phyloP scores from a whole-genome alignment of 2,888 invertebrate species.

The Diaphora mendica region DNA sequence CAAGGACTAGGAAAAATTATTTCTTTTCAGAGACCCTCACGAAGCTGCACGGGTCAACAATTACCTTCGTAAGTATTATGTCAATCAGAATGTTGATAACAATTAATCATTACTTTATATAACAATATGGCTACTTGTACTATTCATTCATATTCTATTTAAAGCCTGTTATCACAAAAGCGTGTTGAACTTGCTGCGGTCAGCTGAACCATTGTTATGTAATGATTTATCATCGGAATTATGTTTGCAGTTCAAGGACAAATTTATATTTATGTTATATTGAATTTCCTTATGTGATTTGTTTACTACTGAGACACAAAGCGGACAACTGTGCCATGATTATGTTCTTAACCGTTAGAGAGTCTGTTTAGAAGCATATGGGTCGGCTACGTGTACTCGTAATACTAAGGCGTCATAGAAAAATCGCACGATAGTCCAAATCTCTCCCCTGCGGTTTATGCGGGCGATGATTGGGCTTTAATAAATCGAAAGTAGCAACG shows the following conservation, averaged over 20 bases:
- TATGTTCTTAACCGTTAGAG: background rate
- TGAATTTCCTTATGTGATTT: background rate
- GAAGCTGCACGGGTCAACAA: no score
- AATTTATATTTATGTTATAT: background rate
- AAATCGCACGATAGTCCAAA: no score
- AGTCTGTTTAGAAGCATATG: no score
- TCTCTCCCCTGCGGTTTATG: background rate
- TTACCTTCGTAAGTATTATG: no score
- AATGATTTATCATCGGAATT: background rate
- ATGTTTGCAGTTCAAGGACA: background rate
- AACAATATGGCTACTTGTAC: background rate
- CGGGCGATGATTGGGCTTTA: no score
- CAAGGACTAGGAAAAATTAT: no score
- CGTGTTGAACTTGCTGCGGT: background rate
- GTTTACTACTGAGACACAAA: background rate
- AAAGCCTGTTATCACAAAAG: background rate
- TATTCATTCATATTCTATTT: background rate
- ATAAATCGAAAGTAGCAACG: no score
- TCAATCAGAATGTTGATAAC: no score
- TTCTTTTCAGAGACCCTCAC: no score
- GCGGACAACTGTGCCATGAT: background rate
- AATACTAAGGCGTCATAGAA: no score
- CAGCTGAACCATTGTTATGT: background rate
- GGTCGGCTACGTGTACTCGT: no score
- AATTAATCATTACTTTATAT: background rate